Percentiles rank a stretch among this genome's conserved stretches.
These are phyloP conservation scores for Hippopotamyrus pictus DNA, from an alignment of 2,797 vertebrate species.

Conservation along the genomic window DNA sequence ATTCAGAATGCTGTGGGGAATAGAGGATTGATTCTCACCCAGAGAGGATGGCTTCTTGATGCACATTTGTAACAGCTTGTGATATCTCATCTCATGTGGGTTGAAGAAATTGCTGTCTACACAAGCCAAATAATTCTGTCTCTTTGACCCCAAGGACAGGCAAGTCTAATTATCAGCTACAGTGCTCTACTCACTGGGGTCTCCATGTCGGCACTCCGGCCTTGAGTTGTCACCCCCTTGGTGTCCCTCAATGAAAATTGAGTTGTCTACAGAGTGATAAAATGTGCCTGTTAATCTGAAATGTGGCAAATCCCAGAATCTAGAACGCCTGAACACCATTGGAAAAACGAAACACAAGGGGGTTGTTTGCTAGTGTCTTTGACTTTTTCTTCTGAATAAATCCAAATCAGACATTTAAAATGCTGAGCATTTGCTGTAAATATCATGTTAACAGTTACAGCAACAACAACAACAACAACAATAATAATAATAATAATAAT, in stretches of 20 bases:
- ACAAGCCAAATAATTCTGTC: constrained; percentile 76
- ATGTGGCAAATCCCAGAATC: constrained; percentile 50
- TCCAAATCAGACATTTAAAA: constrained; percentile 4
- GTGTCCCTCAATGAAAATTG: constrained; percentile 58
- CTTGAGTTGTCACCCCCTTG: constrained; percentile 50
- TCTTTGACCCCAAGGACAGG: constrained; percentile 63
- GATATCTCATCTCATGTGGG: constrained; percentile 71
- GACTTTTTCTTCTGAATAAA: constrained; percentile 26
- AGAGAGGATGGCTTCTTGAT: constrained; percentile 52
- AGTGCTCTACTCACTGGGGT: constrained; percentile 58
- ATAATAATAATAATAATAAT: background rate
- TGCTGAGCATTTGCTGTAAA: background rate
- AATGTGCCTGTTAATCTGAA: constrained; percentile 59
- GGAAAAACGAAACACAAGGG: constrained; percentile 27
- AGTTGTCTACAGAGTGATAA: constrained; percentile 61
- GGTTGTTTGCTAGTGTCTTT: constrained; percentile 15
- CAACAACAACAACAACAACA: background rate
- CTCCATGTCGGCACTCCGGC: constrained; percentile 51
- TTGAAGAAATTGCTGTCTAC: constrained; percentile 82
- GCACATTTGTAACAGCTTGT: constrained; percentile 79
- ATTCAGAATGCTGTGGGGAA: constrained; percentile 70
- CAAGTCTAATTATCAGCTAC: constrained; percentile 77
- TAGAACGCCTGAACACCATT: constrained; percentile 35
- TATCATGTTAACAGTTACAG: background rate
- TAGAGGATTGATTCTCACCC: constrained; percentile 60